phyloP scores from a whole-genome alignment of 1,140 invertebrate genomes.

The Drosophila leontia region DNA sequence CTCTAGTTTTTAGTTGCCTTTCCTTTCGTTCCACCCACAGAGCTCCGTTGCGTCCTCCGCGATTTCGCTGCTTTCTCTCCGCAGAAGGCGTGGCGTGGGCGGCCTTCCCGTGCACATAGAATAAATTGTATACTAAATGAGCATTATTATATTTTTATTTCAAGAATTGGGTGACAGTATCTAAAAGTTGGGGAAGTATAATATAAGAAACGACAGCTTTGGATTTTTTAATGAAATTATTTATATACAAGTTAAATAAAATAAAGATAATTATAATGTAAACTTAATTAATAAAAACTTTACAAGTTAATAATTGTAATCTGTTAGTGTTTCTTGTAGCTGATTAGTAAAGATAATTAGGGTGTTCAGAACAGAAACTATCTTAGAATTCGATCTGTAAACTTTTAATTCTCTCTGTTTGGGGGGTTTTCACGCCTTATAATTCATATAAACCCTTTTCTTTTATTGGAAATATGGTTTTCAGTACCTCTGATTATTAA shows the following conservation, averaged over 20 bases:
- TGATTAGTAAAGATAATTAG: no score
- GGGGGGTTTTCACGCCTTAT: no score
- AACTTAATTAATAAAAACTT: not conserved
- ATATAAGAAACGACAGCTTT: not conserved
- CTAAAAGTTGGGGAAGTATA: not conserved
- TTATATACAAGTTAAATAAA: not conserved
- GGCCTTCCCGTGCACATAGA: constrained; percentile 1
- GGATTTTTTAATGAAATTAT: no score
- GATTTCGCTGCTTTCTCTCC: constrained; percentile 12
- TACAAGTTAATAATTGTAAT: not conserved
- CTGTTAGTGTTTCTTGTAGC: not conserved
- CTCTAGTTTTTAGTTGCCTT: constrained; percentile 10
- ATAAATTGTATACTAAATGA: constrained; percentile 10
- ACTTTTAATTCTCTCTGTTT: no score
- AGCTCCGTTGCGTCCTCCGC: constrained; percentile 5
- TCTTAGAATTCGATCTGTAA: no score
- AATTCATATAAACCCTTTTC: no score
- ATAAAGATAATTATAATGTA: not conserved
- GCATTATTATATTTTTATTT: not conserved
- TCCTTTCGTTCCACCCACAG: not conserved
- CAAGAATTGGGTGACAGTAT: not conserved
- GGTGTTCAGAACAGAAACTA: no score
- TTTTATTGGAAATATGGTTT: no score
- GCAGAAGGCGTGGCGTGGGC: constrained; percentile 64
- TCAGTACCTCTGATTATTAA: no score